A percentile compares a stretch with the other conserved stretches of the same genome.
phyloP scores from a whole-genome alignment of 2,113 vertebrate genomes.

The Psettodes erumei region DNA sequence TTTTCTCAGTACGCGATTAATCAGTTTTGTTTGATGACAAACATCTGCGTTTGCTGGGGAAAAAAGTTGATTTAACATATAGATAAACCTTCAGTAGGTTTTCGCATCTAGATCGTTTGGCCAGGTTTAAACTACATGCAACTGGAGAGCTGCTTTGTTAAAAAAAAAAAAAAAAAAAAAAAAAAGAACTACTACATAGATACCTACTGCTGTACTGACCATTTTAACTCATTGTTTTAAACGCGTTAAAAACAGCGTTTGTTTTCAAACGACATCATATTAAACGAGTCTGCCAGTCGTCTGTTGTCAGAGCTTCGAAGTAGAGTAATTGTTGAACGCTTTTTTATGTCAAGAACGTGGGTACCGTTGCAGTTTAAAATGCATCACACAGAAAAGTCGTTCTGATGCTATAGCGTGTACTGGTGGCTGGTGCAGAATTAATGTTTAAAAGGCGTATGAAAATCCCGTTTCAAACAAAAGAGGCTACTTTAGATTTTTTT shows the following conservation, averaged over 20 bases:
- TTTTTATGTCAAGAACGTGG: background rate
- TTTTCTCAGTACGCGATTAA: background rate
- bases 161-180: too few relatives aligned
- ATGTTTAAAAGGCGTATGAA: too few relatives aligned
- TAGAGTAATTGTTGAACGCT: background rate
- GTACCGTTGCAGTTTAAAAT: background rate
- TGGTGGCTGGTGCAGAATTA: too few relatives aligned
- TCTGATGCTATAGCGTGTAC: background rate
- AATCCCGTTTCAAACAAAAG: too few relatives aligned
- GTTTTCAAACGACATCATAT: background rate
- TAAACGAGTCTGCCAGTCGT: background rate
- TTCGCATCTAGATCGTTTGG: background rate
- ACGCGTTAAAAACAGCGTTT: background rate
- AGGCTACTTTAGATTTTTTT: too few relatives aligned
- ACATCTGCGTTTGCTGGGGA: background rate
- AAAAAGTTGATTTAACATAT: background rate
- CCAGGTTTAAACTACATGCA: background rate
- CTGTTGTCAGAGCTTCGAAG: background rate
- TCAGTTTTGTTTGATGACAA: background rate
- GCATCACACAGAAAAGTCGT: background rate
- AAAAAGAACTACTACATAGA: too few relatives aligned
- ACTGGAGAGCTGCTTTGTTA: too few relatives aligned
- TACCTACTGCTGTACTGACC: background rate
- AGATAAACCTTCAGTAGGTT: background rate
- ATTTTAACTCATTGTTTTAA: background rate